Evolutionary conservation across 2,797 vertebrate species (phyloP), one percentile per base, ranked within the genome.

Genomic region (Gobionotothen gibberifrons): DNA sequence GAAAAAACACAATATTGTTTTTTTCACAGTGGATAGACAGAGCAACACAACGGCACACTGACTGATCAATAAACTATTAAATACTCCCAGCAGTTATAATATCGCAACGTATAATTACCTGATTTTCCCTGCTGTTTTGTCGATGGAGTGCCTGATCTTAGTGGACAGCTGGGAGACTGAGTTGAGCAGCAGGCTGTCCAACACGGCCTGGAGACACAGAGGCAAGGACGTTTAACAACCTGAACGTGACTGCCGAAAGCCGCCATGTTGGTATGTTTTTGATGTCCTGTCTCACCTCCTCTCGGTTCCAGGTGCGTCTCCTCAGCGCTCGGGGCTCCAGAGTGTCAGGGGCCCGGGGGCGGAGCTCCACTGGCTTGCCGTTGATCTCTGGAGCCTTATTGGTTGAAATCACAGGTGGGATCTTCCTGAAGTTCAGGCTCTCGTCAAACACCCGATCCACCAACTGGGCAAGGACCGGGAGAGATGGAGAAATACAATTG

Each of bases 361-460:
- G 94, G 70, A 95, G 90, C 83, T 98, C 97, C 82, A 90, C 93
- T 6, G 95, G 90, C 58, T 95, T 95, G 63, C 95, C 95, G 49
- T 97, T 98, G 73, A 96, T 95, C 89, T 99, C 97, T 22, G 97
- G 93, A 15, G 95, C 91, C 93, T 97, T 97, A 81, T 85, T 93
- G 90, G 96, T 93, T 29, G 91, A 86, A 85, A 98, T 96, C 78
- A 98, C 86, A 49, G 97, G 97, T 57, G 97, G 98, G 82, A 98
- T 97, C 93, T 99, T 99, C 85, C 96, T 93, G 92, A 99, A 99
- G 95, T 99, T 99, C 76, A 99, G 96, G 88, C 97, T 99, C 93
- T 99, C 98, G 82, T 99, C 98, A 92, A 99, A 99, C 83, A 99
- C 97, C 58, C 98, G 96, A 89, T 99, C 98, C 87, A 99, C 98